Percentiles rank a stretch among this genome's conserved stretches.
phyloP scores from a whole-genome alignment of 1,140 invertebrate genomes.

The Spodoptera frugiperda region DNA sequence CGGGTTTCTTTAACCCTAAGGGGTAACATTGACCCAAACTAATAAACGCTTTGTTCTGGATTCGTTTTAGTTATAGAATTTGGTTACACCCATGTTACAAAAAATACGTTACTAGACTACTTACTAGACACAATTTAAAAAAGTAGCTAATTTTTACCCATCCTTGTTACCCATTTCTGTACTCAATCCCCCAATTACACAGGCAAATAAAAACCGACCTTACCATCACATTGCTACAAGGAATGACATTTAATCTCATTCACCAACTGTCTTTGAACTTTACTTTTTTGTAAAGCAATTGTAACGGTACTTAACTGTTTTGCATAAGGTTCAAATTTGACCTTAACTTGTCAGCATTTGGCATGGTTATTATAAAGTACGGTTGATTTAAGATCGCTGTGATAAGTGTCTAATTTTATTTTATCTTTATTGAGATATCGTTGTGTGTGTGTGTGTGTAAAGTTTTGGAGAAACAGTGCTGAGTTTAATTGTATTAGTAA shows the following conservation, averaged over 20 bases:
- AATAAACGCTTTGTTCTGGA: too few species aligned
- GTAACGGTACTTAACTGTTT: slow-evolving; percentile 36
- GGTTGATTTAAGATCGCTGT: neutral
- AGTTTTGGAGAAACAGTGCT: neutral
- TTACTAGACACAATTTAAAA: too few species aligned
- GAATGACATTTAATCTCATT: slow-evolving; percentile 21
- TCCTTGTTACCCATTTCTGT: too few species aligned
- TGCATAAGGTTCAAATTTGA: slow-evolving; percentile 22
- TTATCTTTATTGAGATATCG: neutral
- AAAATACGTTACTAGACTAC: too few species aligned
- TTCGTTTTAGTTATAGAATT: too few species aligned
- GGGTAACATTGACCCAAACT: too few species aligned
- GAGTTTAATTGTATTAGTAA: neutral
- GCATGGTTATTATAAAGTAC: neutral
- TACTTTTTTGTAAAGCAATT: slow-evolving; percentile 46
- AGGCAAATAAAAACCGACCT: slow-evolving; percentile 9
- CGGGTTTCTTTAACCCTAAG: too few species aligned
- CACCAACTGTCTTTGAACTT: slow-evolving; percentile 40
- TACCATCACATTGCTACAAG: neutral
- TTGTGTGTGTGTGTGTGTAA: neutral
- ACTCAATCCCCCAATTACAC: neutral
- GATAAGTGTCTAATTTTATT: neutral
- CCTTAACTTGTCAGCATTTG: slow-evolving; percentile 28
- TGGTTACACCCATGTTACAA: too few species aligned
- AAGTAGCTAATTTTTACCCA: too few species aligned